Evolutionary conservation across 2,797 vertebrate genomes (phyloP).

Genomic region (Anas georgica): DNA sequence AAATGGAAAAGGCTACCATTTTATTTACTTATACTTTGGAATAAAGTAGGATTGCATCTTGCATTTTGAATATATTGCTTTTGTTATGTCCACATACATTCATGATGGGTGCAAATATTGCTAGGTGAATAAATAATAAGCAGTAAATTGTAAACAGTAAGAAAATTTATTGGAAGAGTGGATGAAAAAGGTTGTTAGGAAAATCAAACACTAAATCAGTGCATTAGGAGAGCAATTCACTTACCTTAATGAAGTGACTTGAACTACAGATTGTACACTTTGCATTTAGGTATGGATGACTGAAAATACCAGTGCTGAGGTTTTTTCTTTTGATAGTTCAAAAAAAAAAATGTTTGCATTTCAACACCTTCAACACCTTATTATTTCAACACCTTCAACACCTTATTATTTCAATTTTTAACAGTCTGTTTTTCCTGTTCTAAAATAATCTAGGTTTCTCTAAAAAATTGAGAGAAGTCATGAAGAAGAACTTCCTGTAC

Average conservation of each 20-base stretch:
- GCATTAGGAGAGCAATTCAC: not conserved
- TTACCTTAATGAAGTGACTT: not conserved
- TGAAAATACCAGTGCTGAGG: not conserved
- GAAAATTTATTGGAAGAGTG: not conserved
- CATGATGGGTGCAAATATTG: not conserved
- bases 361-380: not conserved
- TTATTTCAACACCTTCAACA: not conserved
- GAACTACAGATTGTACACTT: constrained; percentile 3
- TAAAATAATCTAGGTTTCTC: not conserved
- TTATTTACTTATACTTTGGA: not conserved
- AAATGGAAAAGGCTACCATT: not conserved
- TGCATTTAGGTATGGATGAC: not conserved
- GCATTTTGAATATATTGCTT: not conserved
- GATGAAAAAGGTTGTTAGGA: not conserved
- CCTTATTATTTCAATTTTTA: not conserved
- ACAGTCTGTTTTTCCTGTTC: not conserved
- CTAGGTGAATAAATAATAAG: not conserved
- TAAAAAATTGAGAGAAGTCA: not conserved
- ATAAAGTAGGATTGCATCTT: not conserved
- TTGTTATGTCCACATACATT: not conserved
- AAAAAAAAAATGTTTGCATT: not conserved
- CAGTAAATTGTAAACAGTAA: not conserved
- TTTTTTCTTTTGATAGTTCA: not conserved
- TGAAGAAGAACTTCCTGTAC: not conserved
- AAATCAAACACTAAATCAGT: not conserved